phyloP scores from a whole-genome alignment of 1,140 invertebrate genomes.

The Neodiprion virginianus region DNA sequence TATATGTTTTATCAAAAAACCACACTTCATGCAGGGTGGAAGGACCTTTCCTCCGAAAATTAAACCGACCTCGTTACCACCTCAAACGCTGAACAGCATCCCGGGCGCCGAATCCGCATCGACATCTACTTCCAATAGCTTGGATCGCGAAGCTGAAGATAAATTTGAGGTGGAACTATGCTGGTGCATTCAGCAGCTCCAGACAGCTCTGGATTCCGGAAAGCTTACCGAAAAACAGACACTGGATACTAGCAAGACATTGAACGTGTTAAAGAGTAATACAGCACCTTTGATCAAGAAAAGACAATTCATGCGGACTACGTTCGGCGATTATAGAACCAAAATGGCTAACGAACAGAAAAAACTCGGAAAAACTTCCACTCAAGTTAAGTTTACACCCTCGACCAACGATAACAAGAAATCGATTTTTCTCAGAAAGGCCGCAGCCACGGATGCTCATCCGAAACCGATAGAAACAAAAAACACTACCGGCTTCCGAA shows the following conservation, averaged over 20 bases:
- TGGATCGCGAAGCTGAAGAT: conserved; percentile 62
- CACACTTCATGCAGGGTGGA: conserved; percentile 20
- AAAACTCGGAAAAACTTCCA: conserved; percentile 61
- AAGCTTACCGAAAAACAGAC: conserved; percentile 71
- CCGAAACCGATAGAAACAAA: background rate
- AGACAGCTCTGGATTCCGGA: conserved; percentile 63
- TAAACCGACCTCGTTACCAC: conserved; percentile 24
- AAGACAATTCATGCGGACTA: conserved; percentile 74
- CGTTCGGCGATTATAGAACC: conserved; percentile 75
- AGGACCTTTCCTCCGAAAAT: conserved; percentile 32
- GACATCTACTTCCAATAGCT: conserved; percentile 39
- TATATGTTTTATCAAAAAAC: too few species aligned
- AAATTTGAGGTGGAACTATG: conserved; percentile 77
- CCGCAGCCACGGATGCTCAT: conserved; percentile 26
- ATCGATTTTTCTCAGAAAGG: conserved; percentile 66
- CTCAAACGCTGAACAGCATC: conserved; percentile 11
- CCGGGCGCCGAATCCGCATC: background rate
- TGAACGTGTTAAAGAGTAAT: conserved; percentile 72
- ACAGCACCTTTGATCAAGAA: conserved; percentile 72
- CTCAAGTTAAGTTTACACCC: conserved; percentile 56
- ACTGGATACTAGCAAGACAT: conserved; percentile 67
- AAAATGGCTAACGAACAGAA: conserved; percentile 79
- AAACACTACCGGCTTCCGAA: background rate
- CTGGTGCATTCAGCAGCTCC: conserved; percentile 79
- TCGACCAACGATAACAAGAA: conserved; percentile 53